phyloP scores from a whole-genome alignment of 2,113 vertebrate species.

The Hemiscyllium ocellatum region DNA sequence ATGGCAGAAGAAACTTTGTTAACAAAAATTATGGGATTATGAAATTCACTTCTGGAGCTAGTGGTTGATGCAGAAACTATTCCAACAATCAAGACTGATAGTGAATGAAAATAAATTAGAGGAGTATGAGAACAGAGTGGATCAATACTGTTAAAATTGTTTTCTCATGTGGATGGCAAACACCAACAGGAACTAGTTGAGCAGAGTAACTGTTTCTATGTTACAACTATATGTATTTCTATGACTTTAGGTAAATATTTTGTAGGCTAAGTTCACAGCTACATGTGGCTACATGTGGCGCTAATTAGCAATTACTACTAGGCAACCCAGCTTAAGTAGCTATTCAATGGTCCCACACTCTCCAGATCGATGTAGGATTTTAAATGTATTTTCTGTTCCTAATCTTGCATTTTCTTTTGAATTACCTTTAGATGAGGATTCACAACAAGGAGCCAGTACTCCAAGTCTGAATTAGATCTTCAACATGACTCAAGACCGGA shows the following conservation, averaged over 20 bases:
- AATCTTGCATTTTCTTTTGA: not conserved
- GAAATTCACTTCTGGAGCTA: not conserved
- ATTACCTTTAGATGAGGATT: not conserved
- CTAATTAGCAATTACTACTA: not conserved
- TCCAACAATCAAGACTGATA: not conserved
- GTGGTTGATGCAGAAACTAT: not conserved
- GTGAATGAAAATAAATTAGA: not conserved
- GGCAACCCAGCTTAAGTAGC: not conserved
- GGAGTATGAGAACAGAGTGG: not conserved
- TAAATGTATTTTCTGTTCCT: not conserved
- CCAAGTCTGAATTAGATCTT: not conserved
- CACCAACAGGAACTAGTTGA: not conserved
- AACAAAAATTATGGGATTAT: not conserved
- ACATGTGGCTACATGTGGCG: not conserved
- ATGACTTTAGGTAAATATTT: not conserved
- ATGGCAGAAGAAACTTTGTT: not conserved
- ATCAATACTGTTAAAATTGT: not conserved
- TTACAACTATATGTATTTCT: not conserved
- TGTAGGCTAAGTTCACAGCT: not conserved
- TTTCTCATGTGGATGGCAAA: not conserved
- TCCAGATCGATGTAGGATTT: not conserved
- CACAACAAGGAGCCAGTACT: not conserved
- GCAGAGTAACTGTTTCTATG: not conserved
- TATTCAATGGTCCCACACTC: not conserved
- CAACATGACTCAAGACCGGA: not conserved